Evolutionary conservation across 2,797 vertebrate genomes (phyloP), one percentile per base, ranked within the genome.

Genomic region (Spinus pinus): DNA sequence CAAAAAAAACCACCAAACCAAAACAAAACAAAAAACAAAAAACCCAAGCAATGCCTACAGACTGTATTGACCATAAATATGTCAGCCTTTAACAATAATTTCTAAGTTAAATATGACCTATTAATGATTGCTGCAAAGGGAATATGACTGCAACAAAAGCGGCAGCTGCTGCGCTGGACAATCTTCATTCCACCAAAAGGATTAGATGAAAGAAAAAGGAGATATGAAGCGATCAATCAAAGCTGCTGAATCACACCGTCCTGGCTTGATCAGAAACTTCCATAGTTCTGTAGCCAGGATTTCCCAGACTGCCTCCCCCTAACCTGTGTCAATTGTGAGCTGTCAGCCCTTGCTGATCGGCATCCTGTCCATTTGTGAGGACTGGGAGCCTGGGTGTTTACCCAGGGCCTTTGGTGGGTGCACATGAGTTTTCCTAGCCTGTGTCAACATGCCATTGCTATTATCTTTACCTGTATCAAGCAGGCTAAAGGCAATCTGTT

Each of bases 401-500:
- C 64, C 18, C 11, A 44, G 28, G 83, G 74, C 71, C 81, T 84
- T 84, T 88, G 53, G 78, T 56, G 78, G 58, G 42, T 50, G 37
- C 28, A 14, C 47, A 33, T 61, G 35, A 65, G 42, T 41, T 86
- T 84, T 79, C 39, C 8, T 27, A 88, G 56, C 18, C 24, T 88
- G 27, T 92, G 81, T 81, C 80, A 95, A 91, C 35, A 81, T 30
- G 23, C 27, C 64, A 30, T 44, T 69, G 8, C 66, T 86, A 35
- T 93, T 88, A 75, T 78, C 70, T 86, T 71, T 57, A 70, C 60
- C 25, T 41, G 19, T 33, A 73, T 70, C 81, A 72, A 75, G 31
- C 19, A 66, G 14, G 51, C 39, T 78, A 88, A 84, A 90, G 62
- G 47, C 75, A 86, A 56, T 92, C 86, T 81, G 21, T 21, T 92